Percentiles rank a stretch among this genome's conserved stretches.
These are phyloP conservation scores for Unio delphinus DNA, from an alignment of 2,888 invertebrate species.

Conservation along the genomic window DNA sequence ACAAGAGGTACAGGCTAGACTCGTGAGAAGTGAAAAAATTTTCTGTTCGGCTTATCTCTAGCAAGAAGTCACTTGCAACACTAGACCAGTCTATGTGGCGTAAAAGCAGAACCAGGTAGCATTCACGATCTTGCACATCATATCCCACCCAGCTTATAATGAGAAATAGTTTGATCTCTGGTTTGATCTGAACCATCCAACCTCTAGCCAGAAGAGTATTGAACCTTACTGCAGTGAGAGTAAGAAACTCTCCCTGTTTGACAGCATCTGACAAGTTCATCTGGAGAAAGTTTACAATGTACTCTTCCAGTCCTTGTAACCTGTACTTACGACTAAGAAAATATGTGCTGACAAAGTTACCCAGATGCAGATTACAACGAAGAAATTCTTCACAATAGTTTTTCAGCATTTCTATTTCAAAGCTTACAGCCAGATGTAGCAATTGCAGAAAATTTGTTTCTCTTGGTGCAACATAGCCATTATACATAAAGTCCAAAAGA, in stretches of 20 bases:
- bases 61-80: conserved; percentile 61
- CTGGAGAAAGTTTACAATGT: conserved; percentile 75
- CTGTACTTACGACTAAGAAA: conserved; percentile 77
- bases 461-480: conserved; percentile 77
- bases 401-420: conserved; percentile 76
- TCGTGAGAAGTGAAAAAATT: conserved; percentile 77
- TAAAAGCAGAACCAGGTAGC: conserved; percentile 75
- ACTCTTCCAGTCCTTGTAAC: conserved; percentile 76
- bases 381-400: conserved; percentile 79
- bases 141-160: conserved; percentile 62
- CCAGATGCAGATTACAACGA: conserved; percentile 77
- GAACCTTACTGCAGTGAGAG: conserved; percentile 48
- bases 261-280: conserved; percentile 56
- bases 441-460: conserved; percentile 78
- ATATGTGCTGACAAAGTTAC: conserved; percentile 78
- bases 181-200: conserved; percentile 53
- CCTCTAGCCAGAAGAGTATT: conserved; percentile 56
- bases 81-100: conserved; percentile 61
- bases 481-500: conserved; percentile 79
- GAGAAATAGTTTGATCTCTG: conserved; percentile 58
- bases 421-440: conserved; percentile 78
- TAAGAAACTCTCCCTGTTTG: conserved; percentile 55
- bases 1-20: conserved; percentile 75
- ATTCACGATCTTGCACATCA: conserved; percentile 73
- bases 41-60: conserved; percentile 76